Evolutionary conservation across 2,797 vertebrate species (phyloP), one percentile per base, ranked within the genome.

Genomic region (Parambassis ranga): DNA sequence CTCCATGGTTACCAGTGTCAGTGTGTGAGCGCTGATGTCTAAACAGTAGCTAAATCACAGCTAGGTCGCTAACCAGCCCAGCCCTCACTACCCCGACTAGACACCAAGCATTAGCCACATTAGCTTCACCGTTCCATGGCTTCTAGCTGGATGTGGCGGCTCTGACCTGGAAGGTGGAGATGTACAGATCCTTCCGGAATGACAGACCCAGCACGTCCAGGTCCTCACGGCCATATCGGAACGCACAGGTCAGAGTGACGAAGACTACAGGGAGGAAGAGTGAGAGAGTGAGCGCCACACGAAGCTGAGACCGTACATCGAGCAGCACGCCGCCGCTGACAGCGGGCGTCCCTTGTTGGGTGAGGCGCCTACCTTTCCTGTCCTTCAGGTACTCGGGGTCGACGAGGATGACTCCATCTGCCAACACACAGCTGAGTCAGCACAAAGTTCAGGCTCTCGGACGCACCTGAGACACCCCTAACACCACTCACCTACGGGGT

Each of bases 171-270:
- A 95, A 93, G 1, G 96, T 98, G 88, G 95, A 96, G 82, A 98
- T 96, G 1, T 98, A 98, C 6, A 98, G 93, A 68, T 98, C 97
- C 89, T 98, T 98, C 61, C 96, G 92, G 77, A 98, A 98, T 0
- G 97, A 98, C 77, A 98, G 87, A 19, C 97, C 97, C 64, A 98
- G 89, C 15, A 98, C 97, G 0, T 98, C 97, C 82, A 98, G 90
- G 84, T 98, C 97, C 82, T 98, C 97, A 0, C 96, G 96, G 52
- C 97, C 96, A 0, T 98, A 98, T 27, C 97, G 95, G 71, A 98
- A 98, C 8, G 97, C 96, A 57, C 97, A 98, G 35, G 96, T 98
- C 87, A 98, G 71, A 0, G 96, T 98, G 84, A 98, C 96, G 0
- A 96, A 98, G 41, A 98, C 97, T 98, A 63, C 1, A 13, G 41